Percentiles rank a stretch among this genome's conserved stretches.
Evolutionary conservation across 2,797 vertebrate species (phyloP).

Genomic region (Premnoplex brunnescens): DNA sequence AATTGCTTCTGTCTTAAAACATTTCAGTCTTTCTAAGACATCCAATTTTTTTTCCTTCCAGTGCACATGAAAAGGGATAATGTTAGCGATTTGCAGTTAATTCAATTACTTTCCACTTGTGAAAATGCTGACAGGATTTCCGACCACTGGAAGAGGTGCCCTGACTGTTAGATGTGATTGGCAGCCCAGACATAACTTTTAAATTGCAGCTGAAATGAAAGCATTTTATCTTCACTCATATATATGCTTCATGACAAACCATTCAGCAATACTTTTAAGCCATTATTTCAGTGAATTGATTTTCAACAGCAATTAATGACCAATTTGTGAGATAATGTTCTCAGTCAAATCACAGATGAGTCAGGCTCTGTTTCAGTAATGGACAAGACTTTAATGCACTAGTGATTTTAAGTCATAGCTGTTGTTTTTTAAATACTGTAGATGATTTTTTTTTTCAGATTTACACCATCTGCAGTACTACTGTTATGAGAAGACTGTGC

Average conservation of each 20-base stretch:
- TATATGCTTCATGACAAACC: not conserved
- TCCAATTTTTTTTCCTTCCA: slow-evolving; percentile 35
- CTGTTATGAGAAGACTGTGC: not conserved
- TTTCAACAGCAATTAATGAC: slow-evolving; percentile 47
- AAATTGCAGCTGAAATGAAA: slow-evolving; percentile 55
- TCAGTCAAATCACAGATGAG: not conserved
- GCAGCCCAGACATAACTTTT: slow-evolving; percentile 56
- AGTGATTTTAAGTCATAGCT: not conserved
- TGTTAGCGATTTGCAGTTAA: slow-evolving; percentile 67
- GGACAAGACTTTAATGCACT: not conserved
- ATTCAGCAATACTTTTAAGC: not conserved
- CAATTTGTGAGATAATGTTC: slow-evolving; percentile 41
- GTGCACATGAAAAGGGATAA: slow-evolving; percentile 51
- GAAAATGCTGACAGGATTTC: slow-evolving; percentile 67
- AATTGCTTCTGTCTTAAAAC: slow-evolving; percentile 63
- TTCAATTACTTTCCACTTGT: slow-evolving; percentile 68
- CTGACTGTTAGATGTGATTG: slow-evolving; percentile 39
- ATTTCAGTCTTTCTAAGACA: slow-evolving; percentile 22
- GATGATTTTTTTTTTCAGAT: not conserved
- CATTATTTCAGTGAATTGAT: slow-evolving; percentile 40
- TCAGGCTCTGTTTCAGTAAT: not conserved
- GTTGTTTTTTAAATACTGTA: not conserved
- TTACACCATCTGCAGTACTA: not conserved
- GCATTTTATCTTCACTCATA: not conserved
- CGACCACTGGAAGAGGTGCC: slow-evolving; percentile 16